Conservation (phyloP, 1,140 invertebrate species). For the Ips typographus region DNA sequence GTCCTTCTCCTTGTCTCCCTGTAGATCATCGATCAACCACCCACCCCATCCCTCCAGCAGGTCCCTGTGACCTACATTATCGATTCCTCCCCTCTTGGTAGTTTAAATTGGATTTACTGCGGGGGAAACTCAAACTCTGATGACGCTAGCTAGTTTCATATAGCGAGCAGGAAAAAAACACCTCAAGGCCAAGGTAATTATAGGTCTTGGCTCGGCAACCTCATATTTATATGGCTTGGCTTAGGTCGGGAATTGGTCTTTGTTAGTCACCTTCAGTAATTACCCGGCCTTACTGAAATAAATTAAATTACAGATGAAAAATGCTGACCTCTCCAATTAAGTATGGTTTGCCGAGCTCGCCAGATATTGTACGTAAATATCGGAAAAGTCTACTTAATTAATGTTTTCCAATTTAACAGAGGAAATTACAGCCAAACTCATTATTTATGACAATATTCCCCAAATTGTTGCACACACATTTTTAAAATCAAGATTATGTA, state of each 20-base stretch:
- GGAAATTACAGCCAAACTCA: no score
- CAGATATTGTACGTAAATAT: no score
- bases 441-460: no score
- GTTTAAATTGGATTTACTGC: neutral
- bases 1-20: neutral
- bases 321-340: no score
- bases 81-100: neutral
- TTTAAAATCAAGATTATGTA: no score
- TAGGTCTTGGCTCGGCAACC: neutral
- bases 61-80: neutral
- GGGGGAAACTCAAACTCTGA: neutral
- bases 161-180: neutral
- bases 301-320: no score
- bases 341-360: no score
- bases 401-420: no score
- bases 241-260: neutral
- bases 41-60: neutral
- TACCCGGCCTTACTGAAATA: no score
- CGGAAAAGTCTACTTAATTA: no score
- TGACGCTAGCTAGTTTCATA: neutral
- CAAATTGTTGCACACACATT: no score
- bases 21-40: no score
- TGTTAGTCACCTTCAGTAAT: neutral
- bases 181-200: conserved; percentile 5
- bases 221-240: conserved; percentile 3